Evolutionary conservation across 2,113 vertebrate genomes (phyloP), one percentile per base, ranked within the genome.

Genomic region (Cromileptes altivelis): DNA sequence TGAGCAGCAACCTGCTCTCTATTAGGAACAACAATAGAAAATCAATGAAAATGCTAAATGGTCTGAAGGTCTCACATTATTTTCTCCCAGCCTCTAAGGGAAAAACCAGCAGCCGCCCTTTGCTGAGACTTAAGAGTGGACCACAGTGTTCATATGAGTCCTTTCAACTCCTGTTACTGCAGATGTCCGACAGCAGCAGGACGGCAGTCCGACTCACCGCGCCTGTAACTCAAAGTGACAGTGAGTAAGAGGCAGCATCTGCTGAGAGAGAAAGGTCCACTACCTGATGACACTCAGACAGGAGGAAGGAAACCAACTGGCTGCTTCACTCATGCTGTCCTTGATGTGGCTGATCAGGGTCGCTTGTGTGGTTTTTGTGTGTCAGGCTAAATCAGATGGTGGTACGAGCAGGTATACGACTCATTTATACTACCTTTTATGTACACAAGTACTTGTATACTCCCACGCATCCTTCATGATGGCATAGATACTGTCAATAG

Each of bases 241-340:
- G 72, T 81, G 85, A 86, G 62, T 81, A 82, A 92, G 69, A 5
- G 45, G 74, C 40, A 74, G 71, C 82, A 81, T 86, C 81, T 81
- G 79, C 57, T 60, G 19, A 68, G 37, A 75, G 45, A 71, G 62
- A 30, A 4, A 52, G 19, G 47, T 73, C 60, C 73, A 40, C 67
- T 18, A 77, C 52, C 78, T 81, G 76, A 70, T 76, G 45, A 37
- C 25, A 8, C 60, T 69, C 17, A 61, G 45, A 27, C 63, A 27
- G 49, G 18, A 40, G 40, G 71, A 64, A 56, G 76, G 27, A 71
- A 68, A 60, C 45, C 33, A 69, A 42, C 18, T 1, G 55, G 13
- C 40, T 37, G 42, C 63, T 42, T n/a, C 13, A 23, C 6, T 65
- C 55, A 21, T 12, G 11, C 49, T 68, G 53, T 68, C 57, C 58